These are phyloP conservation scores for Tetragnatha montana DNA, from an alignment of 2,888 invertebrate genomes.

Conservation along the genomic window DNA sequence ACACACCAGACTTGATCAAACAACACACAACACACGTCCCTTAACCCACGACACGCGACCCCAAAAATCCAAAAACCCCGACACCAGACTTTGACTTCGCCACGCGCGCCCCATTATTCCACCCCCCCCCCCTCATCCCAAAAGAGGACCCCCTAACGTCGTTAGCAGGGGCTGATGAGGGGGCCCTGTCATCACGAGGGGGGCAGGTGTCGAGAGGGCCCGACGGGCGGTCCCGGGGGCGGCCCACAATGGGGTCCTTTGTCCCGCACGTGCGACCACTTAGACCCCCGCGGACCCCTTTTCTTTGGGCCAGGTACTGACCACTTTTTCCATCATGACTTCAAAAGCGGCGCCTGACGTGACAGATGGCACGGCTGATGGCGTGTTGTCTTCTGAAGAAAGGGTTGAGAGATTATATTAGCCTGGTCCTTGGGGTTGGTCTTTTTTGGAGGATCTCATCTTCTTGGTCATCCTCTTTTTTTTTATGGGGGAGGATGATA, in stretches of 20 bases:
- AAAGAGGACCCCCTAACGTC: slow-evolving; percentile 8
- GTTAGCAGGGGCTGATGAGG: slow-evolving; percentile 29
- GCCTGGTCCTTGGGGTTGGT: too few species aligned
- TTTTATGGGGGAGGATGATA: too few species aligned
- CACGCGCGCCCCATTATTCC: slow-evolving; percentile 2
- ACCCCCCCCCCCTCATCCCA: neutral
- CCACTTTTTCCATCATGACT: slow-evolving; percentile 35
- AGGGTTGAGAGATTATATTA: too few species aligned
- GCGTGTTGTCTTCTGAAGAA: too few species aligned
- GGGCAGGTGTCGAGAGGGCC: slow-evolving; percentile 63
- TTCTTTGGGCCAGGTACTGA: slow-evolving; percentile 28
- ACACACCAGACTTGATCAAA: too few species aligned
- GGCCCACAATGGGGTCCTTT: slow-evolving; percentile 38
- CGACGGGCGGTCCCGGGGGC: slow-evolving; percentile 45
- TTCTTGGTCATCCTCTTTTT: too few species aligned
- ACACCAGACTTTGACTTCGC: neutral
- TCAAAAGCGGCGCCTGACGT: slow-evolving; percentile 28
- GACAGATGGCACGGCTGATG: slow-evolving; percentile 49
- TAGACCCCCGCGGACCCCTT: slow-evolving; percentile 35
- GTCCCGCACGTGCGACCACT: slow-evolving; percentile 65
- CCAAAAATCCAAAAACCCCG: neutral
- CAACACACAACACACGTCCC: too few species aligned
- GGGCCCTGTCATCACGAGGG: neutral
- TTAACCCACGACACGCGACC: neutral
- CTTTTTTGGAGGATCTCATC: too few species aligned